Conservation (phyloP, 2,888 invertebrate genomes). For the Cheilosia scutellata region DNA sequence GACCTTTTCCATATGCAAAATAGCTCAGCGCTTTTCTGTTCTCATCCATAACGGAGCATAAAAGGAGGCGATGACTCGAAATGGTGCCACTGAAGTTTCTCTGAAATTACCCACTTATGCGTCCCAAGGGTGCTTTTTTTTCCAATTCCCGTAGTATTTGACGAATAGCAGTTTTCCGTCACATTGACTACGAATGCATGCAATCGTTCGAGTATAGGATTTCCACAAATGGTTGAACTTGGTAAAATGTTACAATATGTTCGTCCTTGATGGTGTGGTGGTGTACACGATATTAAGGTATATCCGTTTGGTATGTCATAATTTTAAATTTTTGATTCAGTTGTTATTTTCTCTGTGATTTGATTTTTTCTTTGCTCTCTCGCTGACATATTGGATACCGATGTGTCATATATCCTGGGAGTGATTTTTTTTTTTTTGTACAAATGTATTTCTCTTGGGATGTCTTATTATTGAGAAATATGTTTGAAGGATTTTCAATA, state of each 20-base stretch:
- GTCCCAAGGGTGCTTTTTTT: slow-evolving; percentile 7
- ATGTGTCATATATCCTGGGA: too few relatives aligned
- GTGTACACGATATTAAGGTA: too few relatives aligned
- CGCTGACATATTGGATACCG: too few relatives aligned
- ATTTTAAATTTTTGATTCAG: too few relatives aligned
- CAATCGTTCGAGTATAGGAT: slow-evolving; percentile 30
- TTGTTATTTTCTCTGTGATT: too few relatives aligned
- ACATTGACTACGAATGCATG: slow-evolving; percentile 36
- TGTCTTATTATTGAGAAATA: too few relatives aligned
- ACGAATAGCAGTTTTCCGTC: slow-evolving; percentile 29
- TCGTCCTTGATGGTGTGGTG: not conserved
- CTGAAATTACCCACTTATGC: slow-evolving; percentile 25
- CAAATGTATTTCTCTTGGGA: too few relatives aligned
- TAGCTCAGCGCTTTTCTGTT: not conserved
- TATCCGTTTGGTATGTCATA: too few relatives aligned
- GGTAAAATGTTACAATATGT: slow-evolving; percentile 21
- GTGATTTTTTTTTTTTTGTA: too few relatives aligned
- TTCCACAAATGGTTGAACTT: slow-evolving; percentile 29
- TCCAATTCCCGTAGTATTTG: not conserved
- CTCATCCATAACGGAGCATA: not conserved
- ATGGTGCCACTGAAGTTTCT: slow-evolving; percentile 23
- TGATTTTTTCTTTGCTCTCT: too few relatives aligned
- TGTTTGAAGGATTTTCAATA: too few relatives aligned
- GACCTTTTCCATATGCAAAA: slow-evolving; percentile 1
- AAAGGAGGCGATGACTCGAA: slow-evolving; percentile 30